A percentile compares a stretch with the other conserved stretches of the same genome.
phyloP scores from a whole-genome alignment of 2,888 invertebrate genomes.

The Chrysodeixis includens region DNA sequence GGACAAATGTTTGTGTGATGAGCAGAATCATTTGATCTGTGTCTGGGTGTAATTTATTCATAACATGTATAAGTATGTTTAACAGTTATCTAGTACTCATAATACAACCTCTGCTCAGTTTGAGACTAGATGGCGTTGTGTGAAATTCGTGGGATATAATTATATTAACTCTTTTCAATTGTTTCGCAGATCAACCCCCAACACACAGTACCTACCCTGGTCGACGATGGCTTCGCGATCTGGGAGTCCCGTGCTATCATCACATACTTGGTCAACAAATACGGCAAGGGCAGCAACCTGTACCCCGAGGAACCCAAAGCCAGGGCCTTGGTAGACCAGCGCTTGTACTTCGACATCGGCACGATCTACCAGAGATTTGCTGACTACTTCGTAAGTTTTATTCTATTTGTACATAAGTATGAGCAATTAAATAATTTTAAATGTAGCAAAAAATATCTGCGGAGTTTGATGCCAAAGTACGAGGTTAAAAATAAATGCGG shows the following conservation, averaged over 20 bases:
- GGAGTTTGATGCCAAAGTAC: neutral
- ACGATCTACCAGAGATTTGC: conserved; percentile 92
- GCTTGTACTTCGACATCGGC: conserved; percentile 94
- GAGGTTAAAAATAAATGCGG: neutral
- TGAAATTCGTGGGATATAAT: too few relatives aligned
- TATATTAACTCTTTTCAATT: neutral
- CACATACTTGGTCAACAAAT: conserved; percentile 94
- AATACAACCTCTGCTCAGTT: too few relatives aligned
- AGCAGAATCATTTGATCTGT: too few relatives aligned
- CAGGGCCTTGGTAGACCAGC: conserved; percentile 93
- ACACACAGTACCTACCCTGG: conserved; percentile 95
- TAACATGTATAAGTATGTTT: too few relatives aligned
- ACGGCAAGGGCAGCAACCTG: conserved; percentile 93
- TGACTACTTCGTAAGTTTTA: conserved; percentile 92
- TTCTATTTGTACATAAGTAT: neutral
- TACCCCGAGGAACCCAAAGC: conserved; percentile 94
- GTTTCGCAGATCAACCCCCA: conserved; percentile 93
- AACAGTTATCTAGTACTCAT: too few relatives aligned
- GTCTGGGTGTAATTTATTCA: too few relatives aligned
- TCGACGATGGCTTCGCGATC: conserved; percentile 94
- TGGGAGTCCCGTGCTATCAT: conserved; percentile 96
- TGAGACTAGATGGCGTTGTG: too few relatives aligned
- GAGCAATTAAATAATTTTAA: neutral
- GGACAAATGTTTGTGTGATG: too few relatives aligned
- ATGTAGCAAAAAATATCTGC: neutral